Evolutionary conservation across 2,113 vertebrate genomes (phyloP).

Genomic region (Picathartes gymnocephalus): DNA sequence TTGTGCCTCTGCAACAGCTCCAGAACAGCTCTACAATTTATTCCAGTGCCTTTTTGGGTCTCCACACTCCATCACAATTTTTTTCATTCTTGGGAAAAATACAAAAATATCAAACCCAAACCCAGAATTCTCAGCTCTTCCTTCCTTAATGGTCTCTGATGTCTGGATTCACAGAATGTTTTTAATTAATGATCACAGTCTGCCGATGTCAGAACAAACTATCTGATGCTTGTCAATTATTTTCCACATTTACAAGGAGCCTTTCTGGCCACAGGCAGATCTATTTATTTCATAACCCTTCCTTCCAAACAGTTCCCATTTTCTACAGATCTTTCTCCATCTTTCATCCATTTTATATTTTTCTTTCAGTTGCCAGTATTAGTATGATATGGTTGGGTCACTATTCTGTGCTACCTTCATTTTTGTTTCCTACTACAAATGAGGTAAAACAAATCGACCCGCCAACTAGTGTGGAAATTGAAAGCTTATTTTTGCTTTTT

Average conservation of each 20-base stretch:
- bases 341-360: neutral
- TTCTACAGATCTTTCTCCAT: neutral
- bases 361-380: neutral
- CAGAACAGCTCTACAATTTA: neutral
- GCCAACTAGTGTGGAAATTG: neutral
- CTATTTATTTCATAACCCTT: neutral
- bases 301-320: neutral
- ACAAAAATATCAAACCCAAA: neutral
- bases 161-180: neutral
- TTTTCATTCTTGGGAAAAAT: neutral
- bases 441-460: neutral
- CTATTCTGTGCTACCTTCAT: neutral
- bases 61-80: neutral
- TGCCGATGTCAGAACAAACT: neutral
- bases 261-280: neutral
- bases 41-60: neutral
- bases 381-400: neutral
- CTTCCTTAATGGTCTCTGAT: neutral
- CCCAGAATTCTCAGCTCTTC: neutral
- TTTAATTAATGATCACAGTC: neutral
- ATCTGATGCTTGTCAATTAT: neutral
- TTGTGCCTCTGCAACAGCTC: neutral
- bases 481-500: neutral
- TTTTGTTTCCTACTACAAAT: neutral
- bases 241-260: neutral